Evolutionary conservation across 2,888 invertebrate genomes (phyloP).

Genomic region (Chaetogeoica ovagalla): DNA sequence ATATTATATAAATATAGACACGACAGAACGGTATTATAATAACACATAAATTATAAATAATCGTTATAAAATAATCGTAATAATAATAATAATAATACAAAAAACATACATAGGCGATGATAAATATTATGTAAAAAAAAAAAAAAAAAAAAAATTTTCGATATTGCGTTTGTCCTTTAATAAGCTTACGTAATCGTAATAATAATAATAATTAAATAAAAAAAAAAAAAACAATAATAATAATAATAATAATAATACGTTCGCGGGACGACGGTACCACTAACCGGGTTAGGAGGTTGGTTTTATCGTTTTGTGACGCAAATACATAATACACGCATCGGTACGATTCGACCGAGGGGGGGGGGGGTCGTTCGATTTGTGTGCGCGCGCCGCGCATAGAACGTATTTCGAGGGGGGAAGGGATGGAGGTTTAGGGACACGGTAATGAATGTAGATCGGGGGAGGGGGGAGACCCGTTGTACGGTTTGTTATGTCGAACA

Average conservation of each 20-base stretch:
- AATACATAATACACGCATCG: too few relatives aligned
- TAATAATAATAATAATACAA: slow-evolving; percentile 13
- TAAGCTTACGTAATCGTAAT: slow-evolving; percentile 11
- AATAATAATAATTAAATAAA: slow-evolving; percentile 11
- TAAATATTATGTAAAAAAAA: not conserved
- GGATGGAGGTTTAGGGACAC: not conserved
- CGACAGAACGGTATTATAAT: too few relatives aligned
- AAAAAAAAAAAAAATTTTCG: slow-evolving; percentile 1
- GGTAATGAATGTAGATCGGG: not conserved
- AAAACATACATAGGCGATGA: not conserved
- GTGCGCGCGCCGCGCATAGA: too few relatives aligned
- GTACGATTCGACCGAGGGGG: too few relatives aligned
- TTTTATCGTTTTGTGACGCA: too few relatives aligned
- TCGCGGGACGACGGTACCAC: too few relatives aligned
- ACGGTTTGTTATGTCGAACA: slow-evolving; percentile 29
- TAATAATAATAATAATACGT: not conserved
- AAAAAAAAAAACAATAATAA: not conserved
- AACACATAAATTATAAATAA: too few relatives aligned
- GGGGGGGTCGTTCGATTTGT: too few relatives aligned
- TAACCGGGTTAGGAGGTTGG: too few relatives aligned
- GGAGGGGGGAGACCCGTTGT: slow-evolving; percentile 7
- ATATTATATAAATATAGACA: too few relatives aligned
- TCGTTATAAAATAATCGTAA: not conserved
- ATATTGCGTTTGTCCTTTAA: slow-evolving; percentile 43
- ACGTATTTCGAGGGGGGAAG: not conserved